Conservation (phyloP, 1,140 invertebrate species). For the Hirudo medicinalis region DNA sequence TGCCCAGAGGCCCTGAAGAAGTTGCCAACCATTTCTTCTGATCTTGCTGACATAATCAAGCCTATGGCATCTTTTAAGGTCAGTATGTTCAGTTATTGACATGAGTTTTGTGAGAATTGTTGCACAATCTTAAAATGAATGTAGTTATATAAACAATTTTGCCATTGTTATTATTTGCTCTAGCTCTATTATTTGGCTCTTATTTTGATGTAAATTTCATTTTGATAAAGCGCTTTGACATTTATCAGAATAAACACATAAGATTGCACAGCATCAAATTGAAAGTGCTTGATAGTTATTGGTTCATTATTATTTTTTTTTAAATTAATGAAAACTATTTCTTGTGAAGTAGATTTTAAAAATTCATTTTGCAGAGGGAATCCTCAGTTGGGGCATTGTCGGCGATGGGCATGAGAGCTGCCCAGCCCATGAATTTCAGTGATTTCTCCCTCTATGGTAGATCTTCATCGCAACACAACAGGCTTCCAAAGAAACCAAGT, state of each 20-base stretch:
- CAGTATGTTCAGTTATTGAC: background rate
- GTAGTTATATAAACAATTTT: background rate
- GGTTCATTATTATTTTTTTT: background rate
- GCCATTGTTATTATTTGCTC: background rate
- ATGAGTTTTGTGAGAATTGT: too few relatives aligned
- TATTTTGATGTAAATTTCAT: background rate
- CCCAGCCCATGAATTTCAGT: background rate
- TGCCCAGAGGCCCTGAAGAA: conserved; percentile 58
- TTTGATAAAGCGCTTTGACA: background rate
- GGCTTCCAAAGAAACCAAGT: background rate
- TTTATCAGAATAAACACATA: too few relatives aligned
- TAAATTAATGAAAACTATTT: background rate
- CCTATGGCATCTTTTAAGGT: background rate
- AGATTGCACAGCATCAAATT: background rate
- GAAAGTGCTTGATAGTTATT: background rate
- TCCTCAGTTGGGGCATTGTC: conserved; percentile 7
- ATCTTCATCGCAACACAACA: conserved; percentile 5
- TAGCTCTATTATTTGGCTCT: background rate
- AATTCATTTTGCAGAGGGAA: background rate
- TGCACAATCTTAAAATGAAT: too few relatives aligned
- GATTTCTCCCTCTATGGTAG: background rate
- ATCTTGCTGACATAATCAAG: conserved; percentile 4
- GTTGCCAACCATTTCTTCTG: conserved; percentile 43
- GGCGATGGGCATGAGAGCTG: background rate
- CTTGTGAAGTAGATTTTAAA: background rate